A percentile compares a stretch with the other conserved stretches of the same genome.
Evolutionary conservation across 2,888 invertebrate genomes (phyloP).

Genomic region (Drosophila falleni): DNA sequence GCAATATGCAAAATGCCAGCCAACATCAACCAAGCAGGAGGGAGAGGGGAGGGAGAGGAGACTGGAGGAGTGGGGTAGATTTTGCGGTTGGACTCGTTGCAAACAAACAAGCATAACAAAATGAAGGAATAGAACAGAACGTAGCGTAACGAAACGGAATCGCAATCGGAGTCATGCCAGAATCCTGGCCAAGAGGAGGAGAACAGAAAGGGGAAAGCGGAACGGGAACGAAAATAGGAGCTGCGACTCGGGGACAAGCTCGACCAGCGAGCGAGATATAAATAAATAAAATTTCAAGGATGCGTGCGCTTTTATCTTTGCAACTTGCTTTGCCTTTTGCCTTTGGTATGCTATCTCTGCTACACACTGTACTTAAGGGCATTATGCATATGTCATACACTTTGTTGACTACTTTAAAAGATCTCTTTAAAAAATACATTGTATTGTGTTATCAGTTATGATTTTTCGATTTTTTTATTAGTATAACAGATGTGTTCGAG

Average conservation of each 20-base stretch:
- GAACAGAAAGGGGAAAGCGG: not conserved
- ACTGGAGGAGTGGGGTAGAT: slow-evolving; percentile 45
- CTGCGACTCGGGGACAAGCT: slow-evolving; percentile 11
- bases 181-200: not conserved
- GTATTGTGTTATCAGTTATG: too few relatives aligned
- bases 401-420: not conserved
- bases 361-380: slow-evolving; percentile 5
- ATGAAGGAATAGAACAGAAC: slow-evolving; percentile 49
- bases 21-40: slow-evolving; percentile 8
- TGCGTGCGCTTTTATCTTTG: slow-evolving; percentile 78
- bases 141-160: slow-evolving; percentile 30
- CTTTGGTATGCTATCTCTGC: slow-evolving; percentile 25
- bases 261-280: slow-evolving; percentile 21
- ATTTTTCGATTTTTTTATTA: too few relatives aligned
- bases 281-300: slow-evolving; percentile 82
- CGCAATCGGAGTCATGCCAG: slow-evolving; percentile 13
- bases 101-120: slow-evolving; percentile 72
- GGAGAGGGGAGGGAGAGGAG: not conserved
- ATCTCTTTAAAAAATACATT: too few relatives aligned
- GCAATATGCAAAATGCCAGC: slow-evolving; percentile 79
- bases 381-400: not conserved
- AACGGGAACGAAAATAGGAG: not conserved
- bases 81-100: slow-evolving; percentile 75
- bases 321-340: slow-evolving; percentile 65
- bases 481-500: too few relatives aligned